phyloP scores from a whole-genome alignment of 2,113 vertebrate species.

The Psettodes erumei region DNA sequence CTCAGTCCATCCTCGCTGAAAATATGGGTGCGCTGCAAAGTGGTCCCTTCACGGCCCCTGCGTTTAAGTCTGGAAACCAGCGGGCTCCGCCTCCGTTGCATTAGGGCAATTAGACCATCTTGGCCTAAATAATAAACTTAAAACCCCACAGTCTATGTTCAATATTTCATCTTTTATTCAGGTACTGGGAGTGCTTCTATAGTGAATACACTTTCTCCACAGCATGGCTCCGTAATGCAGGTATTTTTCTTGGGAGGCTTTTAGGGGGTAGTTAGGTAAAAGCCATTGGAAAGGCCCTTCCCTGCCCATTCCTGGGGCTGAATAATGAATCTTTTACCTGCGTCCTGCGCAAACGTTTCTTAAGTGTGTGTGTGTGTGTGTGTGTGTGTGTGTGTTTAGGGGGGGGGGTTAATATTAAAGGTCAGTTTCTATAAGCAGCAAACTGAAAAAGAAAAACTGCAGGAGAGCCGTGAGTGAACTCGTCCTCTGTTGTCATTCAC shows the following conservation, averaged over 20 bases:
- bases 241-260: conserved; percentile 81
- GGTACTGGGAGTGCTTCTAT: conserved; percentile 80
- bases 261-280: conserved; percentile 81
- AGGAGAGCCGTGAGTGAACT: neutral
- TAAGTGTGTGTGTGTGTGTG: conserved; percentile 61
- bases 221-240: conserved; percentile 78
- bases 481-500: neutral
- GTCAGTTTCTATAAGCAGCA: conserved; percentile 32
- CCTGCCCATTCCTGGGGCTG: conserved; percentile 69
- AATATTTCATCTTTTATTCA: conserved; percentile 86
- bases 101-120: conserved; percentile 83
- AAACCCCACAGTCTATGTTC: conserved; percentile 78
- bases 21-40: conserved; percentile 61
- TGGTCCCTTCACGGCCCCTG: conserved; percentile 51
- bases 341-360: conserved; percentile 68
- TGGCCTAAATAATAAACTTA: conserved; percentile 84
- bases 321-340: conserved; percentile 83
- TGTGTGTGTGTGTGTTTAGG: no score
- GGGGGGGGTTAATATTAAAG: conserved; percentile 55
- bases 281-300: conserved; percentile 65
- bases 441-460: conserved; percentile 29
- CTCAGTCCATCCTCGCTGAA: conserved; percentile 33
- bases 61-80: conserved; percentile 55
- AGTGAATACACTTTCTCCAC: conserved; percentile 68
- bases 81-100: conserved; percentile 72